These are phyloP conservation scores for Galerucella nymphaeae DNA, from an alignment of 2,888 invertebrate genomes.

Conservation along the genomic window DNA sequence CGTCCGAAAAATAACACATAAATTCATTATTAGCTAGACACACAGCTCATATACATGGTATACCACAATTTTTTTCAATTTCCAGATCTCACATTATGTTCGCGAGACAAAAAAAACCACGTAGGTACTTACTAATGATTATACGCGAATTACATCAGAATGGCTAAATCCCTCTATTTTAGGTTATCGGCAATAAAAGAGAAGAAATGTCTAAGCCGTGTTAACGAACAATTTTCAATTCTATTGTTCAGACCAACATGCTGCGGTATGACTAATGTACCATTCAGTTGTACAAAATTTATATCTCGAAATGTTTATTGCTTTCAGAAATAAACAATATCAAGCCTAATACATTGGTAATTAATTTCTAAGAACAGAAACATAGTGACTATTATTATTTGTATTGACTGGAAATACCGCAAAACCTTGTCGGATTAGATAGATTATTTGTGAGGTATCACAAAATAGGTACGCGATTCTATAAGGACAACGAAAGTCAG, in stretches of 20 bases:
- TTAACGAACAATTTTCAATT: slow-evolving; percentile 9
- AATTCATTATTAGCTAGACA: no score
- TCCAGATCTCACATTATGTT: no score
- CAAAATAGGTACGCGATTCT: no score
- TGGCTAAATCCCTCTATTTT: neutral
- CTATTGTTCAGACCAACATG: slow-evolving; percentile 11
- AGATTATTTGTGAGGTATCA: neutral
- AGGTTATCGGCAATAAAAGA: neutral
- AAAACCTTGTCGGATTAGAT: neutral
- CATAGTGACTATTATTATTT: neutral
- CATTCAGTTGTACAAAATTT: slow-evolving; percentile 17
- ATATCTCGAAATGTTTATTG: slow-evolving; percentile 6
- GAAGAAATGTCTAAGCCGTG: neutral
- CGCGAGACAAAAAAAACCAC: no score
- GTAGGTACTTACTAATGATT: no score
- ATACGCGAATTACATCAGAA: neutral
- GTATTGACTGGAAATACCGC: neutral
- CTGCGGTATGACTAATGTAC: slow-evolving; percentile 12
- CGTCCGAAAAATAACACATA: no score
- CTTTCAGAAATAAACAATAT: slow-evolving; percentile 4
- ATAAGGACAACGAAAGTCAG: no score
- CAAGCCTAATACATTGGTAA: slow-evolving; percentile 15
- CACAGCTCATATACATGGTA: no score
- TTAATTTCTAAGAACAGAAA: neutral
- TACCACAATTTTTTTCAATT: no score